Conservation (phyloP, 1,140 invertebrate genomes). For the Hyles vespertilio region DNA sequence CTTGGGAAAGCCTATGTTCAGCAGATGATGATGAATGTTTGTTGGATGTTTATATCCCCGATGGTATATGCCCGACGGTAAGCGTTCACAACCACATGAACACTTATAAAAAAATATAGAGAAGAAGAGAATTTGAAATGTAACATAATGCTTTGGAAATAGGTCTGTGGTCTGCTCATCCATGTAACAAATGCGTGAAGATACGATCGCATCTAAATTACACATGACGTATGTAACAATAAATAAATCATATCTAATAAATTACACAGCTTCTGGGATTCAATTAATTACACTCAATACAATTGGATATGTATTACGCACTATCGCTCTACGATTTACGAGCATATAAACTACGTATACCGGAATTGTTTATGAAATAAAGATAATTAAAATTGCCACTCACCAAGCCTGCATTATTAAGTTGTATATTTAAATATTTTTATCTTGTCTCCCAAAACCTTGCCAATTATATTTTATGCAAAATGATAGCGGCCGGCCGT, state of each 20-base stretch:
- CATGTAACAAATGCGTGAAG: too few relatives aligned
- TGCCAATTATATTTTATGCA: conserved; percentile 14
- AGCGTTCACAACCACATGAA: too few relatives aligned
- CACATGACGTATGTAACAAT: too few relatives aligned
- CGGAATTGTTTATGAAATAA: not conserved
- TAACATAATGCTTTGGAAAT: too few relatives aligned
- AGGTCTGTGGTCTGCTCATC: too few relatives aligned
- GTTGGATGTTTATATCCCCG: too few relatives aligned
- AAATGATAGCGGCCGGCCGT: conserved; percentile 10
- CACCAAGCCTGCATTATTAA: not conserved
- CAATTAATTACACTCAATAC: not conserved
- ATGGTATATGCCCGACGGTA: too few relatives aligned
- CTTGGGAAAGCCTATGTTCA: too few relatives aligned
- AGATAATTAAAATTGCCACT: not conserved
- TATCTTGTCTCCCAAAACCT: conserved; percentile 8
- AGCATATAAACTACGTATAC: not conserved
- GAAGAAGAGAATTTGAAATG: too few relatives aligned
- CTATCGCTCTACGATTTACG: not conserved
- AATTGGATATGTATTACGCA: not conserved
- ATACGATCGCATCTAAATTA: too few relatives aligned
- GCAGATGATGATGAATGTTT: too few relatives aligned
- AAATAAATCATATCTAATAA: not conserved
- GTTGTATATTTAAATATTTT: conserved; percentile 2
- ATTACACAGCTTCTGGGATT: not conserved
- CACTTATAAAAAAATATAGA: too few relatives aligned